phyloP scores from a whole-genome alignment of 2,797 vertebrate species.

The Rhinophrynus dorsalis region DNA sequence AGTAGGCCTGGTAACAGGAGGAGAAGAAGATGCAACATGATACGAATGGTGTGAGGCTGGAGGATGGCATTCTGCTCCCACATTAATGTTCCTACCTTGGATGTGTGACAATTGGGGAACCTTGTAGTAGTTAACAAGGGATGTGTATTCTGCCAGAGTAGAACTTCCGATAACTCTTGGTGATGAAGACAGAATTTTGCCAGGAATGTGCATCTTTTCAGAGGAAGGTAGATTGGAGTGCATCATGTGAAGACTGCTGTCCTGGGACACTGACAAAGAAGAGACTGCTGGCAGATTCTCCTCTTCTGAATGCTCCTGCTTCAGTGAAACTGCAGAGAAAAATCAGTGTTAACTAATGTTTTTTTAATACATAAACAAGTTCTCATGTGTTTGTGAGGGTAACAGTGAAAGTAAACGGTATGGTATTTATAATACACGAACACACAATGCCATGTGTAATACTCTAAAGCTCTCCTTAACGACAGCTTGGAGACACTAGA shows the following conservation, averaged over 20 bases:
- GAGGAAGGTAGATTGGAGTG: constrained; percentile 84
- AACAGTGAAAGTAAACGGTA: no score
- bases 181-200: constrained; percentile 81
- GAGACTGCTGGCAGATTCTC: constrained; percentile 80
- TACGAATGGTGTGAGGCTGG: constrained; percentile 75
- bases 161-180: constrained; percentile 81
- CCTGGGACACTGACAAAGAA: constrained; percentile 74
- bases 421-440: no score
- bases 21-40: constrained; percentile 78
- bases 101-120: constrained; percentile 87
- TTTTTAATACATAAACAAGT: no score
- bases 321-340: constrained; percentile 83
- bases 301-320: constrained; percentile 92
- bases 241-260: constrained; percentile 67
- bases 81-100: constrained; percentile 81
- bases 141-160: constrained; percentile 64
- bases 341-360: no score
- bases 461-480: no score
- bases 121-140: constrained; percentile 64
- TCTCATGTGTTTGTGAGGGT: no score
- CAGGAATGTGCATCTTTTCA: constrained; percentile 81
- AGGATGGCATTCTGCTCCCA: constrained; percentile 83
- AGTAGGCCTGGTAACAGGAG: constrained; percentile 74
- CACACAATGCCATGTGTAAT: no score
- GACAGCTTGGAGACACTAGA: no score